Evolutionary conservation across 2,888 invertebrate species (phyloP).

Genomic region (Anoplius nigerrimus): DNA sequence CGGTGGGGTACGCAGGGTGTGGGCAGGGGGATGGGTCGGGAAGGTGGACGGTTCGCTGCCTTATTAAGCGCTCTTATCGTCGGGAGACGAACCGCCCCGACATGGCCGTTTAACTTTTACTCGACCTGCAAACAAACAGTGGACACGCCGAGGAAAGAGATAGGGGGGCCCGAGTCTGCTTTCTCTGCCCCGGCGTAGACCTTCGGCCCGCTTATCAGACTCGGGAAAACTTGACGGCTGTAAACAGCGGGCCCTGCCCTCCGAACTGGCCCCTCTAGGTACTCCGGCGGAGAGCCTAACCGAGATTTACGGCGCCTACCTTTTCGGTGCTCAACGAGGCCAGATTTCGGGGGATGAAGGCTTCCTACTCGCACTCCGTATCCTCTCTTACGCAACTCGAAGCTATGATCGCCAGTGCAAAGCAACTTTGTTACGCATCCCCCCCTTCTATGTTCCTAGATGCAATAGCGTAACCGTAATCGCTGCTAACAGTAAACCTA

Average conservation of each 20-base stretch:
- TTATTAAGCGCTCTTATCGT: slow-evolving; percentile 64
- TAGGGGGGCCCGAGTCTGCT: slow-evolving; percentile 40
- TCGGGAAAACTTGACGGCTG: slow-evolving; percentile 56
- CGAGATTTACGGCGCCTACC: slow-evolving; percentile 40
- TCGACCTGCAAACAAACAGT: slow-evolving; percentile 57
- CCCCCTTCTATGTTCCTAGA: no score
- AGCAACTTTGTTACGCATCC: no score
- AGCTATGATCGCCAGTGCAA: no score
- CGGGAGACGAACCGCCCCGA: slow-evolving; percentile 45
- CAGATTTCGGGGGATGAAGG: no score
- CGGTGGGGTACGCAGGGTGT: slow-evolving; percentile 35
- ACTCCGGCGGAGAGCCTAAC: slow-evolving; percentile 20
- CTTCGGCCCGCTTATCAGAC: slow-evolving; percentile 49
- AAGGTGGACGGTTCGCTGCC: slow-evolving; percentile 51
- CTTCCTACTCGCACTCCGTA: no score
- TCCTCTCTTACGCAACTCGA: no score
- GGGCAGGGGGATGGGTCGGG: slow-evolving; percentile 33
- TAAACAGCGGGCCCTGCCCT: slow-evolving; percentile 48
- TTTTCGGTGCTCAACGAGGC: slow-evolving; percentile 24
- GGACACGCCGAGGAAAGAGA: slow-evolving; percentile 52
- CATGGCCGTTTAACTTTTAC: slow-evolving; percentile 64
- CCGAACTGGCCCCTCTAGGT: slow-evolving; percentile 29
- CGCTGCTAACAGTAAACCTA: no score
- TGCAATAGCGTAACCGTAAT: no score
- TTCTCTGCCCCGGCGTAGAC: slow-evolving; percentile 33